Percentiles rank a stretch among this genome's conserved stretches.
These are phyloP conservation scores for Lepidocyrtoides sp. DNA, from an alignment of 2,888 invertebrate genomes.

Conservation along the genomic window DNA sequence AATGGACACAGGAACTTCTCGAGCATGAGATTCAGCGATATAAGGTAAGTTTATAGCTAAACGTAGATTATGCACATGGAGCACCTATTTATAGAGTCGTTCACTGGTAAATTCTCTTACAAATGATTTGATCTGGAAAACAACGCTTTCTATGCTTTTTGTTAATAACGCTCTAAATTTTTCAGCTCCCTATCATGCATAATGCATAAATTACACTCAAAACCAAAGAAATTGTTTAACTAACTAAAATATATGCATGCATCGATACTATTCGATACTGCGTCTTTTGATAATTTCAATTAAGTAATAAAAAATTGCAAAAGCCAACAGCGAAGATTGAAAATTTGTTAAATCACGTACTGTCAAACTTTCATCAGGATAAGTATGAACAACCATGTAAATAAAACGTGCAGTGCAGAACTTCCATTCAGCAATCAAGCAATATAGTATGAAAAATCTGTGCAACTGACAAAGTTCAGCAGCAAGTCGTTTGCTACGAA, in stretches of 20 bases:
- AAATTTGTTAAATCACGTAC: slow-evolving; percentile 3
- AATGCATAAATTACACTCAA: too few species aligned
- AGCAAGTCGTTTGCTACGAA: slow-evolving; percentile 13
- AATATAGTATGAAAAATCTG: neutral
- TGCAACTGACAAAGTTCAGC: slow-evolving; percentile 16
- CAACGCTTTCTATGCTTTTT: too few species aligned
- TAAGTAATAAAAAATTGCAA: neutral
- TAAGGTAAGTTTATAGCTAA: slow-evolving; percentile 79
- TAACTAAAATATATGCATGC: too few species aligned
- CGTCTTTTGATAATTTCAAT: too few species aligned
- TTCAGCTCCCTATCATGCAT: too few species aligned
- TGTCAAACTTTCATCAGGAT: neutral
- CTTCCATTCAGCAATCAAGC: neutral
- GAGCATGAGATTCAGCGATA: slow-evolving; percentile 80
- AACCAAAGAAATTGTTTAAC: too few species aligned
- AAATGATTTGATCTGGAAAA: too few species aligned
- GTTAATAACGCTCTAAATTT: too few species aligned
- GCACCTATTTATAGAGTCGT: too few species aligned
- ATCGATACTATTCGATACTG: too few species aligned
- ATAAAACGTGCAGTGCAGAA: too few species aligned
- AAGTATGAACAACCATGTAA: neutral
- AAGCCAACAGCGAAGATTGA: too few species aligned
- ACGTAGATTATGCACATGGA: neutral
- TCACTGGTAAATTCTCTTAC: neutral
- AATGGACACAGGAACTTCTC: slow-evolving; percentile 83